phyloP scores from a whole-genome alignment of 2,113 vertebrate genomes.

The Apteryx mantelli region DNA sequence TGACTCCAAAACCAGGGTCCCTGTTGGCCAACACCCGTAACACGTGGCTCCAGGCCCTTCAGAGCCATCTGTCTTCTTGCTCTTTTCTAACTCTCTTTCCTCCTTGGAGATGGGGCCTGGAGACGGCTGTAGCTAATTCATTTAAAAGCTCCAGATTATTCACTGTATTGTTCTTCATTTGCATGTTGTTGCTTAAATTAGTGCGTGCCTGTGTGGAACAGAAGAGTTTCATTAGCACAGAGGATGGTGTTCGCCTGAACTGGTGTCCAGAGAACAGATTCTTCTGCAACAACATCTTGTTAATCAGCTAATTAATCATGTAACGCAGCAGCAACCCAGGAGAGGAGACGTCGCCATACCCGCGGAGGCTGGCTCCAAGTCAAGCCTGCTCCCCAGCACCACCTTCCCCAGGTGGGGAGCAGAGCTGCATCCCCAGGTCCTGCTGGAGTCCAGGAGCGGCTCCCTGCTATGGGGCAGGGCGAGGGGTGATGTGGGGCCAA shows the following conservation, averaged over 20 bases:
- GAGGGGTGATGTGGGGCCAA: background rate
- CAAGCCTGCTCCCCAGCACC: background rate
- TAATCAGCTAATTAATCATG: slow-evolving; percentile 69
- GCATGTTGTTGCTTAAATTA: slow-evolving; percentile 49
- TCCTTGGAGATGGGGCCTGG: background rate
- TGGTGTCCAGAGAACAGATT: slow-evolving; percentile 26
- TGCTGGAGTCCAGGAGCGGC: background rate
- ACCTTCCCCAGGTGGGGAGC: background rate
- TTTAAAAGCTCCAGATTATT: slow-evolving; percentile 14
- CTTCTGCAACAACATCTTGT: slow-evolving; percentile 38
- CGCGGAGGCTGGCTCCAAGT: background rate
- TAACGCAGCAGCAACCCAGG: slow-evolving; percentile 6
- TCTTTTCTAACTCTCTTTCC: background rate
- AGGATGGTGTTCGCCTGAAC: background rate
- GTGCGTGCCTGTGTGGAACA: background rate
- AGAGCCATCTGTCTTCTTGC: background rate
- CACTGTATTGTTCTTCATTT: slow-evolving; percentile 39
- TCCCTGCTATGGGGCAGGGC: background rate
- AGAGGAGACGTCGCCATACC: background rate
- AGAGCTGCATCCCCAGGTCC: accelerated
- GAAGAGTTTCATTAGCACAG: slow-evolving; percentile 37
- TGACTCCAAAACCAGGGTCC: too few species aligned
- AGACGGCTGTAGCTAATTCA: slow-evolving; percentile 2
- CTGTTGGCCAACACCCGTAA: background rate
- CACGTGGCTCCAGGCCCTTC: background rate